These are phyloP conservation scores for Camarhynchus parvulus DNA, from an alignment of 2,113 vertebrate genomes.

Conservation along the genomic window DNA sequence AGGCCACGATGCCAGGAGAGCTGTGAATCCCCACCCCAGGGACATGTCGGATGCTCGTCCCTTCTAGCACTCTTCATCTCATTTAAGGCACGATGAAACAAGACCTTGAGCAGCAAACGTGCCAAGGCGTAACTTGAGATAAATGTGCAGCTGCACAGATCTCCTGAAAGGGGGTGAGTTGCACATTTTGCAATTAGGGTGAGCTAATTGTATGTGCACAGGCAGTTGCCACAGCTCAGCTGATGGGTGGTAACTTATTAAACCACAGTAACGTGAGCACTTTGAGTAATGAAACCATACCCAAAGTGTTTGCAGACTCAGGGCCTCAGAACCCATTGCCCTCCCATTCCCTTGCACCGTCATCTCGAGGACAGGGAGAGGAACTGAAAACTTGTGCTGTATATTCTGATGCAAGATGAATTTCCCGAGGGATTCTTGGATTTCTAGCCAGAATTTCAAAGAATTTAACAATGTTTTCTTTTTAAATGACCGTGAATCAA, in stretches of 20 bases:
- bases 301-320: conserved; percentile 23
- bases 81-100: neutral
- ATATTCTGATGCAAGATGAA: conserved; percentile 1
- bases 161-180: neutral
- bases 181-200: conserved; percentile 27
- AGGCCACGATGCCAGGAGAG: rapidly evolving
- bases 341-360: neutral
- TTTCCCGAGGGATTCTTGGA: conserved; percentile 34
- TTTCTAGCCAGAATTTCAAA: conserved; percentile 63
- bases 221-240: conserved; percentile 26
- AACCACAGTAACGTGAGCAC: conserved; percentile 38
- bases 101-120: neutral
- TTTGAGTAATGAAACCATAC: conserved; percentile 29
- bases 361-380: neutral
- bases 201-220: conserved; percentile 16
- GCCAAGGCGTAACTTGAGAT: conserved; percentile 10
- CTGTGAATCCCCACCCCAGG: neutral
- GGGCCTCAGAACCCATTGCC: neutral
- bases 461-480: conserved; percentile 63
- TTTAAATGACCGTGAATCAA: conserved; percentile 42
- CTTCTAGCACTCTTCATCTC: neutral
- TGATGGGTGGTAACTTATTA: conserved; percentile 37
- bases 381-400: neutral
- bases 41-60: rapidly evolving
- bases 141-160: neutral